phyloP scores from a whole-genome alignment of 2,888 invertebrate species.

The Erpobdella octoculata region DNA sequence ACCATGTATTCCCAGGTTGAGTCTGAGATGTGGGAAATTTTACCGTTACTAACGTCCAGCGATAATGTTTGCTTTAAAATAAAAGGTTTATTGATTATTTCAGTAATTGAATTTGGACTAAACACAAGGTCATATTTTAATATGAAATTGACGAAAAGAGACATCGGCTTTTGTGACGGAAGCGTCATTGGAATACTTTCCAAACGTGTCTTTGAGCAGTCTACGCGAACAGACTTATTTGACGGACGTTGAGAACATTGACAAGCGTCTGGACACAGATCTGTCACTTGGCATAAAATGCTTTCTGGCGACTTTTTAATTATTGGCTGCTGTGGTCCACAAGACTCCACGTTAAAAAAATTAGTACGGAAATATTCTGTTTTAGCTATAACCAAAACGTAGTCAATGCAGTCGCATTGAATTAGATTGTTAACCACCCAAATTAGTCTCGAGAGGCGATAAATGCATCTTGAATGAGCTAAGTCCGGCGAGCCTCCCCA shows the following conservation, averaged over 20 bases:
- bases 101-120: background rate
- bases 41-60: background rate
- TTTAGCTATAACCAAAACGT: background rate
- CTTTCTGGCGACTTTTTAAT: background rate
- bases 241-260: background rate
- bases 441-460: too few relatives aligned
- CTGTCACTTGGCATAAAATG: background rate
- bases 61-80: background rate
- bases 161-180: background rate
- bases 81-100: background rate
- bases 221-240: background rate
- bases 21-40: background rate
- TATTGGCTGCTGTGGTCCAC: background rate
- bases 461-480: too few relatives aligned
- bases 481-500: too few relatives aligned
- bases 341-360: background rate
- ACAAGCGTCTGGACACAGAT: background rate
- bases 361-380: background rate
- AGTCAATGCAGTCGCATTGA: background rate
- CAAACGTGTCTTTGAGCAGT: background rate
- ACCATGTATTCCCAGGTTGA: background rate
- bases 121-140: background rate
- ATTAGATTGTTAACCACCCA: too few relatives aligned
- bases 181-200: background rate
- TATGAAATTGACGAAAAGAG: background rate